A percentile compares a stretch with the other conserved stretches of the same genome.
phyloP scores from a whole-genome alignment of 2,113 vertebrate genomes.

The Etheostoma spectabile region DNA sequence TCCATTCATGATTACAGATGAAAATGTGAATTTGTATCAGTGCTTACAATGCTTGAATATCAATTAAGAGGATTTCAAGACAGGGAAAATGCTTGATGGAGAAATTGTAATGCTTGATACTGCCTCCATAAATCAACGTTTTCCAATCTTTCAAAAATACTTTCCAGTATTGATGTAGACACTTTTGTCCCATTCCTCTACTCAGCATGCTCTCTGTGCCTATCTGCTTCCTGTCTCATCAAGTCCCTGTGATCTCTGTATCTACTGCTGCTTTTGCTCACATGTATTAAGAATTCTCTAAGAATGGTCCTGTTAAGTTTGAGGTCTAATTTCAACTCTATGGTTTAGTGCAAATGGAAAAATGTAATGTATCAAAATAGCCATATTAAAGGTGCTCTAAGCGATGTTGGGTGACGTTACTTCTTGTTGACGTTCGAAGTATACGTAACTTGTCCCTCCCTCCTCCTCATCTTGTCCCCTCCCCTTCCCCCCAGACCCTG shows the following conservation, averaged over 20 bases:
- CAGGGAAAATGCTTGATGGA: not conserved
- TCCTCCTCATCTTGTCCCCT: no score
- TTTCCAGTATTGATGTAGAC: constrained; percentile 13
- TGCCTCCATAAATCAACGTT: not conserved
- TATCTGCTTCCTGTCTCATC: constrained; percentile 40
- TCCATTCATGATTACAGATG: not conserved
- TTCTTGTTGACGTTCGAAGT: no score
- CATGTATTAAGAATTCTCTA: not conserved
- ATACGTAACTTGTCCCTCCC: no score
- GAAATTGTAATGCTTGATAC: not conserved
- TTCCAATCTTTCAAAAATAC: constrained; percentile 3
- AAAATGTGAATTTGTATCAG: not conserved
- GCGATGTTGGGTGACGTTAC: no score
- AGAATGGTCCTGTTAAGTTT: not conserved
- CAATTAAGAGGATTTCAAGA: constrained; percentile 1
- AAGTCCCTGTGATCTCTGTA: not conserved
- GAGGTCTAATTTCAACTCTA: not conserved
- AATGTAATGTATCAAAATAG: not conserved
- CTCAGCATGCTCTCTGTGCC: constrained; percentile 26
- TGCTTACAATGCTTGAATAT: not conserved
- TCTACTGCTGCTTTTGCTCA: not conserved
- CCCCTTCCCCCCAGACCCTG: no score
- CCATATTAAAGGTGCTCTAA: not conserved
- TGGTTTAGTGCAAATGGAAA: not conserved
- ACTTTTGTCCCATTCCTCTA: constrained; percentile 8